Conservation (phyloP, 2,888 invertebrate species). For the Morpho helenor region DNA sequence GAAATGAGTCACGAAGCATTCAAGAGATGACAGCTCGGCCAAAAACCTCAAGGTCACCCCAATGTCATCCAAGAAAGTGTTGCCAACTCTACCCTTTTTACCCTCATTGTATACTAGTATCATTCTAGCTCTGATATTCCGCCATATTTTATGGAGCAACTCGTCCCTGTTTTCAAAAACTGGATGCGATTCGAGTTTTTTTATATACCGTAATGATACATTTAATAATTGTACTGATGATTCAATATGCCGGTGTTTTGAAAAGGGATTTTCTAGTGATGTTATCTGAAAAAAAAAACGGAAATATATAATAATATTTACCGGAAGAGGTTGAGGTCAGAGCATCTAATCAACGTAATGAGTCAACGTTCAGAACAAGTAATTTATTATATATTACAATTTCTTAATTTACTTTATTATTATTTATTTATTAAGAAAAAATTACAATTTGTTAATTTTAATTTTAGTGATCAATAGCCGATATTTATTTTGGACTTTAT, state of each 20-base stretch:
- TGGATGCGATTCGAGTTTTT: slow-evolving; percentile 55
- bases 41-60: slow-evolving; percentile 50
- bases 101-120: slow-evolving; percentile 33
- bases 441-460: too few species aligned
- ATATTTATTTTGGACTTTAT: too few species aligned
- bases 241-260: slow-evolving; percentile 53
- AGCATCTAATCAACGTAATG: too few species aligned
- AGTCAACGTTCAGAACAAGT: too few species aligned
- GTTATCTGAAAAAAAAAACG: slow-evolving; percentile 49
- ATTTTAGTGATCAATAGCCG: too few species aligned
- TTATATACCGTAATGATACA: slow-evolving; percentile 51
- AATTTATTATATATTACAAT: too few species aligned
- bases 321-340: too few species aligned
- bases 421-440: too few species aligned
- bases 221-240: slow-evolving; percentile 56
- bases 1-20: slow-evolving; percentile 47
- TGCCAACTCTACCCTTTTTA: slow-evolving; percentile 32
- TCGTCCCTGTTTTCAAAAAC: slow-evolving; percentile 56
- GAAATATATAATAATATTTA: neutral
- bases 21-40: slow-evolving; percentile 54
- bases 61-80: slow-evolving; percentile 47
- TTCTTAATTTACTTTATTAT: too few species aligned
- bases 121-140: slow-evolving; percentile 44
- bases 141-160: slow-evolving; percentile 54
- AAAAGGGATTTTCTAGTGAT: slow-evolving; percentile 42